These are phyloP conservation scores for Tiliacea aurago DNA, from an alignment of 2,888 invertebrate genomes.

Conservation along the genomic window DNA sequence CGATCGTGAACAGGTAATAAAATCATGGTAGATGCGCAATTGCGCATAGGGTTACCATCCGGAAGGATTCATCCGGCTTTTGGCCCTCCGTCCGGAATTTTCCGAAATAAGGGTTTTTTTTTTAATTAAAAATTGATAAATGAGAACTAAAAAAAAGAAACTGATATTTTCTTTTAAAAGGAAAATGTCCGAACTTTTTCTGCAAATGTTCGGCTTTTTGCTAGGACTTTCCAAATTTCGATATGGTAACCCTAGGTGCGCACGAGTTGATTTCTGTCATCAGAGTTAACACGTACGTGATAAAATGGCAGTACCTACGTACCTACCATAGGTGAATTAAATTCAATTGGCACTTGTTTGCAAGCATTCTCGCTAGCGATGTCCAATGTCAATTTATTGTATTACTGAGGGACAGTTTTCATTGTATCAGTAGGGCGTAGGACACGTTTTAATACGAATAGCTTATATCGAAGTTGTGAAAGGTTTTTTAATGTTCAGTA, in stretches of 20 bases:
- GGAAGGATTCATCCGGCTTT: neutral
- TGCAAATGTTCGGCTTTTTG: neutral
- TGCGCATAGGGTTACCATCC: too few species aligned
- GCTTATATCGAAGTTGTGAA: neutral
- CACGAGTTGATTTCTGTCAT: slow-evolving; percentile 20
- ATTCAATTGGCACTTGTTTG: slow-evolving; percentile 63
- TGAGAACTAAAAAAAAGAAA: neutral
- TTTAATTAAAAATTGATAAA: neutral
- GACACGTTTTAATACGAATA: neutral
- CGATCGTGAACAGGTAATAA: slow-evolving; percentile 16
- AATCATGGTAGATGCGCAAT: slow-evolving; percentile 10
- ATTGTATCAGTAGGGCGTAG: slow-evolving; percentile 10
- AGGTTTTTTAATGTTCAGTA: neutral
- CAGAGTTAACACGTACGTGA: slow-evolving; percentile 43
- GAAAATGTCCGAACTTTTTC: neutral
- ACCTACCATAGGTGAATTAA: slow-evolving; percentile 44
- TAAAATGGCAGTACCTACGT: slow-evolving; percentile 21
- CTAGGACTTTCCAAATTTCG: neutral
- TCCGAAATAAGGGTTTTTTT: neutral
- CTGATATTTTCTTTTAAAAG: neutral
- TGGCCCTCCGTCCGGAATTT: neutral
- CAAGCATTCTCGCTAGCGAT: slow-evolving; percentile 37
- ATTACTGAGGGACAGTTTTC: neutral
- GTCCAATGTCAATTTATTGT: slow-evolving; percentile 46
- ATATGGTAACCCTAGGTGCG: slow-evolving; percentile 1